Percentiles rank a stretch among this genome's conserved stretches.
Evolutionary conservation across 2,888 invertebrate species (phyloP).

Genomic region (Apoda limacodes): DNA sequence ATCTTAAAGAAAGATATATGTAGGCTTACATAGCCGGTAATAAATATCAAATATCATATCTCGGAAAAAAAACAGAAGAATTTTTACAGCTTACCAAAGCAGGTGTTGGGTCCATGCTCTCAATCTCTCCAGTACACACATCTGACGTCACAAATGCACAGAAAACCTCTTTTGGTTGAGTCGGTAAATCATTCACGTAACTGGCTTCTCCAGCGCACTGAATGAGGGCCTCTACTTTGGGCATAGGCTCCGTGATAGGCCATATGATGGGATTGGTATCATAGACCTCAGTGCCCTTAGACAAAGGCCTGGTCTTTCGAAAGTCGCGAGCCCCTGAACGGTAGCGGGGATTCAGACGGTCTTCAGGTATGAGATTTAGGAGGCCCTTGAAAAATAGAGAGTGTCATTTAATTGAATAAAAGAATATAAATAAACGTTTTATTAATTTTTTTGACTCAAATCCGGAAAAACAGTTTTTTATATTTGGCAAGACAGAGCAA

Average conservation of each 20-base stretch:
- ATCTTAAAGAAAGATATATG: no score
- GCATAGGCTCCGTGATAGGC: constrained; percentile 75
- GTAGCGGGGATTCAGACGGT: constrained; percentile 47
- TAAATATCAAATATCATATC: no score
- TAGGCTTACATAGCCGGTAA: no score
- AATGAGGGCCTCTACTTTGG: constrained; percentile 71
- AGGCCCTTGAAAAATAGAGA: no score
- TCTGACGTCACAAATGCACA: constrained; percentile 73
- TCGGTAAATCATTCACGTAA: constrained; percentile 73
- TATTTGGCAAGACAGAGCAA: no score
- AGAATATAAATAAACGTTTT: no score
- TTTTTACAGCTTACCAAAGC: constrained; percentile 65
- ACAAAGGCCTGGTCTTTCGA: constrained; percentile 67
- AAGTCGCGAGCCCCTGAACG: constrained; percentile 58
- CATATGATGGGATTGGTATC: constrained; percentile 73
- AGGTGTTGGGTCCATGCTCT: constrained; percentile 68
- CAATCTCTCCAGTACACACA: constrained; percentile 67
- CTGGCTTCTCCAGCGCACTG: constrained; percentile 76
- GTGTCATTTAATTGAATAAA: no score
- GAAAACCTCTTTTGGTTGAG: constrained; percentile 71
- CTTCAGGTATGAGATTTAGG: constrained; percentile 57
- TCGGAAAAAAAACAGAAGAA: no score
- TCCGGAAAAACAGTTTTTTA: no score
- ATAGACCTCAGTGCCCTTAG: constrained; percentile 72
- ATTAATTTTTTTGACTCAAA: no score